Conservation (phyloP, 1,140 invertebrate species). For the Caenorhabditis latens region DNA sequence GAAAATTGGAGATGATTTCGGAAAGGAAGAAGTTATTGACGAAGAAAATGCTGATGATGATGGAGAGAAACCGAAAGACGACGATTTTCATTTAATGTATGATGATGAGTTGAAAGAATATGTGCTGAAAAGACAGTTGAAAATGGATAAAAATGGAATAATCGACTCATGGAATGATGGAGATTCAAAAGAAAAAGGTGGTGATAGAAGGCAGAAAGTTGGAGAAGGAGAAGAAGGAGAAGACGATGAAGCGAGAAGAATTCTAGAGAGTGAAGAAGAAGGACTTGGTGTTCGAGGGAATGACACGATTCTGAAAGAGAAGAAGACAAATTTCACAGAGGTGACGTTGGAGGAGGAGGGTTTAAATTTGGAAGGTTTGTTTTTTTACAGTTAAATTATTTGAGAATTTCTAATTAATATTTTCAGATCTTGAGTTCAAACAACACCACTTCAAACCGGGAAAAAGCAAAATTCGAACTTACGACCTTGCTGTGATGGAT, state of each 20-base stretch:
- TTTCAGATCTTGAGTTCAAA: constrained; percentile 18
- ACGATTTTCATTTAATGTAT: constrained; percentile 47
- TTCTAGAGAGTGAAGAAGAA: constrained; percentile 50
- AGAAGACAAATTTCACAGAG: constrained; percentile 1
- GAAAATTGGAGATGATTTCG: background rate
- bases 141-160: constrained; percentile 45
- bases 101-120: constrained; percentile 41
- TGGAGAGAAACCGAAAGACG: background rate
- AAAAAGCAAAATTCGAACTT: constrained; percentile 51
- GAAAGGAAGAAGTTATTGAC: background rate
- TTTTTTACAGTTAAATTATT: background rate
- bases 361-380: constrained; percentile 10
- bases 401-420: background rate
- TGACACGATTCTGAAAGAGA: background rate
- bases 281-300: background rate
- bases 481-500: constrained; percentile 26
- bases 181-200: constrained; percentile 22
- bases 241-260: constrained; percentile 29
- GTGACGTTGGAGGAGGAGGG: constrained; percentile 23
- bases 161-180: constrained; percentile 33
- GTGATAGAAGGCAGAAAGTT: background rate
- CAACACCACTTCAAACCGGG: background rate
- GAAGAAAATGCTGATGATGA: background rate
- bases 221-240: background rate
- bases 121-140: constrained; percentile 7